These are phyloP conservation scores for Montipora foliosa DNA, from an alignment of 64 coral and sea anemone genomes.

Conservation along the genomic window DNA sequence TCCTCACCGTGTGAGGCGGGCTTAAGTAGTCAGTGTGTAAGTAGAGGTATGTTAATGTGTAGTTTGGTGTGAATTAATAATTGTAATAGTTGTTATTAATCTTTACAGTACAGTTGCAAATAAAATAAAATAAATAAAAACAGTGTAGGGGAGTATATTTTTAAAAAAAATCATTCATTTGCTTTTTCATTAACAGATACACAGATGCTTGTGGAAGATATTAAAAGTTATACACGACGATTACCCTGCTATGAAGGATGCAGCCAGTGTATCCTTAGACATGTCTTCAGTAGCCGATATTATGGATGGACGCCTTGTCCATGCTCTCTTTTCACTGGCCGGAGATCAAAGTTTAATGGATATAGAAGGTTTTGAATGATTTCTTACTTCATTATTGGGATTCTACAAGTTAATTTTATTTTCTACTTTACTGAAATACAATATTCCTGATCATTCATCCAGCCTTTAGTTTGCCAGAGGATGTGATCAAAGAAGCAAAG, in stretches of 20 bases:
- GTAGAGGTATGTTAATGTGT: too few relatives aligned
- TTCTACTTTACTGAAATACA: not conserved
- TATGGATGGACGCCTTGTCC: slow-evolving; percentile 31
- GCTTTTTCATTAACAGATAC: not conserved
- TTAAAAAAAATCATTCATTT: not conserved
- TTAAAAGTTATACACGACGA: slow-evolving; percentile 9
- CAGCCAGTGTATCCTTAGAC: not conserved
- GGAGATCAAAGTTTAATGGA: not conserved
- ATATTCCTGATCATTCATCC: not conserved
- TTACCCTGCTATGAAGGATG: not conserved
- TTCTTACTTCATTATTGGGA: not conserved
- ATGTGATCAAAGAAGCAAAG: slow-evolving; percentile 2
- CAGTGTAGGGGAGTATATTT: not conserved
- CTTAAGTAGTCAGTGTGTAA: too few relatives aligned
- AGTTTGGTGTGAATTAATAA: too few relatives aligned
- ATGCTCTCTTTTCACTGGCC: not conserved
- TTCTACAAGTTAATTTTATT: not conserved
- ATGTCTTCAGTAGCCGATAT: slow-evolving; percentile 43
- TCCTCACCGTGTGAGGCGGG: too few relatives aligned
- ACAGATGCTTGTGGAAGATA: slow-evolving; percentile 34
- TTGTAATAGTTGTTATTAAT: too few relatives aligned
- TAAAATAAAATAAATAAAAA: not conserved
- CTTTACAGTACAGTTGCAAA: not conserved
- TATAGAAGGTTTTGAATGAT: not conserved
- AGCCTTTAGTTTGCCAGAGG: slow-evolving; percentile 2